These are phyloP conservation scores for Lamellibrachia luymesi DNA, from an alignment of 1,140 invertebrate genomes.

Conservation along the genomic window DNA sequence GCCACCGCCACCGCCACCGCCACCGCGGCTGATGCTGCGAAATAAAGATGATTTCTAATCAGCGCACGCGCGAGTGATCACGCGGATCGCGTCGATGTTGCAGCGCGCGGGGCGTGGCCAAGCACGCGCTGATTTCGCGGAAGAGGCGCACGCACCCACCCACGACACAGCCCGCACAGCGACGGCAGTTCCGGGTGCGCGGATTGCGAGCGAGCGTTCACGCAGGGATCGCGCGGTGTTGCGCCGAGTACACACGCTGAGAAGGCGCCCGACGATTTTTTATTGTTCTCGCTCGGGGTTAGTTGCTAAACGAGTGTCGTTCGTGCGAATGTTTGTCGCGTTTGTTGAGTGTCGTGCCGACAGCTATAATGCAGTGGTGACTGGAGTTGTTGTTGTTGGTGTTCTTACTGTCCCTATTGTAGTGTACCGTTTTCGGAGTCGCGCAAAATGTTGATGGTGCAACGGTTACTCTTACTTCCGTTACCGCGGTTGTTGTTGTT, in stretches of 20 bases:
- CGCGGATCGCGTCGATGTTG: too few relatives aligned
- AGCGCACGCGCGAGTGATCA: background rate
- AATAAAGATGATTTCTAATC: conserved; percentile 1
- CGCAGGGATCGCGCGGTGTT: background rate
- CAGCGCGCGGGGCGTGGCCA: background rate
- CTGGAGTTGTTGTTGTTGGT: background rate
- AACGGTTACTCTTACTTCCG: background rate
- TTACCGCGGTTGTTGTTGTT: too few relatives aligned
- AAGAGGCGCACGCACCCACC: background rate
- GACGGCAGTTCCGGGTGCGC: background rate
- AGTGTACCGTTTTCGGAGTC: too few relatives aligned
- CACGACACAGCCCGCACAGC: too few relatives aligned
- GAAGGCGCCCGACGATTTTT: too few relatives aligned
- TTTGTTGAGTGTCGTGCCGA: background rate
- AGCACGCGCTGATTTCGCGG: background rate
- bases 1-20: too few relatives aligned
- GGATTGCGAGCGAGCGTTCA: background rate
- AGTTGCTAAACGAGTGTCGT: too few relatives aligned
- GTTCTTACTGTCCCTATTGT: too few relatives aligned
- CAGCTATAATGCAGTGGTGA: background rate
- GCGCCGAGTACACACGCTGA: background rate
- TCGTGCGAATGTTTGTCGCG: background rate
- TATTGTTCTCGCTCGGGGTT: too few relatives aligned
- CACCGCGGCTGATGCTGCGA: background rate
- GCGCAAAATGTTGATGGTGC: background rate